Conservation (phyloP, 2,797 vertebrate genomes). For the Siniperca obscura region DNA sequence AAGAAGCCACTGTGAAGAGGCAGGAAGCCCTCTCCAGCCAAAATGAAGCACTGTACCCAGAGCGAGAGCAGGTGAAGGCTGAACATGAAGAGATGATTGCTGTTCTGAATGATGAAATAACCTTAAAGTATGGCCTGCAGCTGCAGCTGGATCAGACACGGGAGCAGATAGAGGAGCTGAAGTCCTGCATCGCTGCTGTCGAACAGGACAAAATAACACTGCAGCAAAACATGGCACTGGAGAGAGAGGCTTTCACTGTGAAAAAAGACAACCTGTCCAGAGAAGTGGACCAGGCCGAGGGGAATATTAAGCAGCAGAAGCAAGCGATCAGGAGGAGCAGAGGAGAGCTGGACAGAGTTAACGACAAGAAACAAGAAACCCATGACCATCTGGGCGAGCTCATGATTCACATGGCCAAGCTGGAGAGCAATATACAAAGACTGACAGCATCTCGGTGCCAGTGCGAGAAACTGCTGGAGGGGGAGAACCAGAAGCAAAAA, state of each 20-base stretch:
- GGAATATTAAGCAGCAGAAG: conserved; percentile 47
- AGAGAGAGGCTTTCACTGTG: conserved; percentile 63
- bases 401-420: not conserved
- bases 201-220: conserved; percentile 42
- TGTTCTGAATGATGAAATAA: conserved; percentile 80
- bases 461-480: conserved; percentile 59
- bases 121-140: conserved; percentile 70
- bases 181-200: conserved; percentile 44
- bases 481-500: conserved; percentile 36
- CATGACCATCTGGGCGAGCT: conserved; percentile 37
- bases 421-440: conserved; percentile 55
- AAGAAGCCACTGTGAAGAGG: conserved; percentile 58
- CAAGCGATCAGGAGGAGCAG: not conserved
- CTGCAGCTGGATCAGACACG: conserved; percentile 73
- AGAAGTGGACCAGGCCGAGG: conserved; percentile 39
- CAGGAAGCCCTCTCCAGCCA: conserved; percentile 62
- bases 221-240: conserved; percentile 61
- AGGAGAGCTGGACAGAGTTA: conserved; percentile 45
- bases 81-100: conserved; percentile 64
- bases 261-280: conserved; percentile 49
- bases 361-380: conserved; percentile 31
- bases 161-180: conserved; percentile 66
- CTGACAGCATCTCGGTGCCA: conserved; percentile 36
- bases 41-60: conserved; percentile 65
- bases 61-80: conserved; percentile 60